phyloP scores from a whole-genome alignment of 2,797 vertebrate species.

The Kryptopterus vitreolus region DNA sequence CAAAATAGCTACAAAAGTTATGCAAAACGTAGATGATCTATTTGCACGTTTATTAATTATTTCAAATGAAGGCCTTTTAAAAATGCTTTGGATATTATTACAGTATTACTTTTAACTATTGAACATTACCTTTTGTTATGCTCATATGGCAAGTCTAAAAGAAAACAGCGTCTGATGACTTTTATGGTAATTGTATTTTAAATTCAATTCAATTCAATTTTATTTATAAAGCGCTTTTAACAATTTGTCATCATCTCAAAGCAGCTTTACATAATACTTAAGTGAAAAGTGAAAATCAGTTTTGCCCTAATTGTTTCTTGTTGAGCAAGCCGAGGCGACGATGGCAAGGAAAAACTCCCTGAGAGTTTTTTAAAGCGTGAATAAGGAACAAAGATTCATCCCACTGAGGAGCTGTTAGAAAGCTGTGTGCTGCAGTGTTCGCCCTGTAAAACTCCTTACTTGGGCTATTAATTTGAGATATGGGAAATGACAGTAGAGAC shows the following conservation, averaged over 20 bases:
- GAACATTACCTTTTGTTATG: constrained; percentile 60
- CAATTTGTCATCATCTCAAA: too few relatives aligned
- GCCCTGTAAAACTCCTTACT: constrained; percentile 65
- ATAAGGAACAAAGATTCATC: constrained; percentile 57
- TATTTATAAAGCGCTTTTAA: too few relatives aligned
- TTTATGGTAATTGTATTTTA: too few relatives aligned
- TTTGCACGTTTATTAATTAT: not conserved
- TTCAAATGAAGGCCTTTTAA: not conserved
- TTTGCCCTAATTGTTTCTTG: too few relatives aligned
- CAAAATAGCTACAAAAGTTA: not conserved
- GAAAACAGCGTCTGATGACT: constrained; percentile 67
- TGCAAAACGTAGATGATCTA: not conserved
- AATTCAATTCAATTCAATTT: too few relatives aligned
- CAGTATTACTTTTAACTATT: too few relatives aligned
- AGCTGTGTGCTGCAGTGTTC: constrained; percentile 65
- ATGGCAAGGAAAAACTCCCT: too few relatives aligned
- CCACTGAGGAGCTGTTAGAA: constrained; percentile 56
- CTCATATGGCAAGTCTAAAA: constrained; percentile 37
- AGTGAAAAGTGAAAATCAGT: too few relatives aligned
- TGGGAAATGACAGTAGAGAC: constrained; percentile 54
- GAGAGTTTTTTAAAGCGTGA: constrained; percentile 65
- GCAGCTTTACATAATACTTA: too few relatives aligned
- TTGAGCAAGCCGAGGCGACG: too few relatives aligned
- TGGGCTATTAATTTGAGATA: constrained; percentile 68
- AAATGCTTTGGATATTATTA: too few relatives aligned